These are phyloP conservation scores for Periophthalmus modestus DNA, from an alignment of 2,113 vertebrate genomes.

Conservation along the genomic window DNA sequence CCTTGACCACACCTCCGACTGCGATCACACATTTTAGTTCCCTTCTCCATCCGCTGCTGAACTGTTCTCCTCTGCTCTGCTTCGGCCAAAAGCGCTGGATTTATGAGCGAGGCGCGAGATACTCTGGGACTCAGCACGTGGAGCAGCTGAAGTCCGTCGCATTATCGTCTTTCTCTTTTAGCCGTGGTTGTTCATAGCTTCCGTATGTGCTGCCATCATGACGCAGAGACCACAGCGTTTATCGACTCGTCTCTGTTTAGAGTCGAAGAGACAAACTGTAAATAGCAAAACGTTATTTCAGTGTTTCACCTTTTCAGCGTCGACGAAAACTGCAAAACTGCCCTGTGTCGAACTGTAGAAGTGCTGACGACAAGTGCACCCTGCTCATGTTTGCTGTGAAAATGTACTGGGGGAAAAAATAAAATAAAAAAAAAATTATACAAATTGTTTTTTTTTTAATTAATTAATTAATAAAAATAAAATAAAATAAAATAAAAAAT, in stretches of 20 bases:
- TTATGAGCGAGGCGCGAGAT: conserved; percentile 7
- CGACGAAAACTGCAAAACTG: neutral
- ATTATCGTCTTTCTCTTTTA: neutral
- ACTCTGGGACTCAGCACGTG: neutral
- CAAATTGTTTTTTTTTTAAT: too few relatives aligned
- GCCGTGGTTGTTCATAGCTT: neutral
- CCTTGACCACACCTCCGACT: conserved; percentile 68
- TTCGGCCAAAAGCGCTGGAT: conserved; percentile 21
- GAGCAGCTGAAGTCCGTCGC: neutral
- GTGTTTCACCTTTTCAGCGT: neutral
- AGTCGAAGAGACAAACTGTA: neutral
- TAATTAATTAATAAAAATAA: too few relatives aligned
- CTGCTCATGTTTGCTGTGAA: too few relatives aligned
- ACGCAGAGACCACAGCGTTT: neutral
- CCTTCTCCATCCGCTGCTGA: conserved; percentile 9
- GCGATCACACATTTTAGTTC: conserved; percentile 16
- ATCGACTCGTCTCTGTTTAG: neutral
- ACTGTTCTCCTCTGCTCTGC: conserved; percentile 4
- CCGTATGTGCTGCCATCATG: neutral
- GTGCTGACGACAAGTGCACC: too few relatives aligned
- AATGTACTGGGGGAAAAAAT: too few relatives aligned
- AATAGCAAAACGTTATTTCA: neutral
- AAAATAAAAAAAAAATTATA: too few relatives aligned
- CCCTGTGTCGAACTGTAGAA: neutral
- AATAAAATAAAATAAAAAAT: too few relatives aligned